Conservation (phyloP, 2,797 vertebrate species). For the Tamandua tetradactyla region DNA sequence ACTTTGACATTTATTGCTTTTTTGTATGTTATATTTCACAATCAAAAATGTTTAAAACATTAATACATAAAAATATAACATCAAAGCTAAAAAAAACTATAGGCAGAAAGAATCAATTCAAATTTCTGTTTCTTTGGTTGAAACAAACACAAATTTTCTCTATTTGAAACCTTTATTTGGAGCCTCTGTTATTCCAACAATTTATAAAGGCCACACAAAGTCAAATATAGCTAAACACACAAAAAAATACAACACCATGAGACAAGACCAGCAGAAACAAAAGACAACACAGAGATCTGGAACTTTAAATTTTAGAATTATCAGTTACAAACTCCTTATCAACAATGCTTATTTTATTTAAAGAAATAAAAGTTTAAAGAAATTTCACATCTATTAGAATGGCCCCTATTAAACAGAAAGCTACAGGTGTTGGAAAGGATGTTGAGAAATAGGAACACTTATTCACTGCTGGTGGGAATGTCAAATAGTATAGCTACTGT, state of each 20-base stretch:
- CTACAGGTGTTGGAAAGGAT: too few species aligned
- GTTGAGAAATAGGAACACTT: too few species aligned
- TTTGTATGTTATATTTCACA: too few species aligned
- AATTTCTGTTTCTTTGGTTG: constrained; percentile 5
- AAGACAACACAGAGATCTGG: neutral
- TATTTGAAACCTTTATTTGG: neutral
- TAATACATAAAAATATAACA: too few species aligned
- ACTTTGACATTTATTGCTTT: too few species aligned
- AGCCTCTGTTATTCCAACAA: neutral
- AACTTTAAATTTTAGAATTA: constrained; percentile 8
- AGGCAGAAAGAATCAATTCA: constrained; percentile 30
- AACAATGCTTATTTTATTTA: neutral
- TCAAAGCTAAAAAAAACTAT: too few species aligned
- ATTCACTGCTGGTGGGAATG: too few species aligned
- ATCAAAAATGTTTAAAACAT: too few species aligned
- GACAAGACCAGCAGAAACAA: neutral
- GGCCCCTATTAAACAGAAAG: too few species aligned
- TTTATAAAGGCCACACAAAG: neutral
- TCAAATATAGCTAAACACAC: neutral
- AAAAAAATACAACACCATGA: neutral
- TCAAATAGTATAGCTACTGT: too few species aligned
- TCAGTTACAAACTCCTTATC: neutral
- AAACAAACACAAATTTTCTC: constrained; percentile 9
- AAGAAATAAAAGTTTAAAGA: constrained; percentile 37
- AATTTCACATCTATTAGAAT: neutral